Evolutionary conservation across 2,113 vertebrate species (phyloP), one percentile per base, ranked within the genome.

Genomic region (Myocastor coypus): DNA sequence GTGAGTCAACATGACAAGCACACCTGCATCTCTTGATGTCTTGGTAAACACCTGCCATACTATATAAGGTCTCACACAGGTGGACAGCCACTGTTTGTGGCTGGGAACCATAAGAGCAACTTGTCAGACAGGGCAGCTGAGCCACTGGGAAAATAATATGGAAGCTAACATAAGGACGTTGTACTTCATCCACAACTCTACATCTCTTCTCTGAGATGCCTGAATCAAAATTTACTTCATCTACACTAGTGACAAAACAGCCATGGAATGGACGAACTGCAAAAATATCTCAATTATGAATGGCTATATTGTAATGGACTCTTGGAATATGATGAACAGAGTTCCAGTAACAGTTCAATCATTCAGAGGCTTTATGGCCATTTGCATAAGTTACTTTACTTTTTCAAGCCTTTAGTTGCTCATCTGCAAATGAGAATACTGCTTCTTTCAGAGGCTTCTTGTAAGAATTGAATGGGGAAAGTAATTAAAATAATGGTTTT

Each of bases 401-500:
- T 93, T 89, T 63, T 17, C 30, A 73, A 92, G 52, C 28, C 22
- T 68, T 68, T 9, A 80, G 9, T 86, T 93, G 34, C 11, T 87
- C 3, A 83, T 87, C 12, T 89, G 88, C 71, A 94, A 75, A 89
- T 75, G 28, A 61, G n/a, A 7, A 42, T 77, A 69, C 91, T 87
- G 61, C 84, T 57, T 94, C 63, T 68, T 95, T 93, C 30, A 83
- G 63, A 40, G 22, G 24, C 2, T 86, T 78, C 34, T 46, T 89
- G 10, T 94, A 37, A 96, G 19, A 77, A 73, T 81, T 95, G 75
- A 97, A 42, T 91, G 59, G 92, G 42, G 24, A 85, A 71, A 91
- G 50, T 14, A 5, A 85, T 91, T 92, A n/a, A 7, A 94, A 91
- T 75, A 81, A 71, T 68, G 40, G n/a, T 82, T 95, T 92, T 83